phyloP scores from a whole-genome alignment of 2,888 invertebrate genomes.

The Leptinotarsa tumamoca region DNA sequence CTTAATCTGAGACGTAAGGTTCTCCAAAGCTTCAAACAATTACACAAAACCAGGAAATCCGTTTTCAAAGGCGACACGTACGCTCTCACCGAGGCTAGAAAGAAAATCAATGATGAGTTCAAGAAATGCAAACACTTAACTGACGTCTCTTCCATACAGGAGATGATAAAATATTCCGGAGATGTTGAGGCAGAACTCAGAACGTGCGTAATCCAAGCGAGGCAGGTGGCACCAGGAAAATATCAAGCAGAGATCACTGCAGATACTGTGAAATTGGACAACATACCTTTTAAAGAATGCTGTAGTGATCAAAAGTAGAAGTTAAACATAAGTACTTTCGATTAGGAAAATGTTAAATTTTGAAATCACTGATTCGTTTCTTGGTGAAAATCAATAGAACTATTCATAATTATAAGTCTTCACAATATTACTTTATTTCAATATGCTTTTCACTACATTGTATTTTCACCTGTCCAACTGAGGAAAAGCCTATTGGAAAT shows the following conservation, averaged over 20 bases:
- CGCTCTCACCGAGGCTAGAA: constrained; percentile 74
- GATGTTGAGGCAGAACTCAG: constrained; percentile 79
- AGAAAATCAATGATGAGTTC: constrained; percentile 83
- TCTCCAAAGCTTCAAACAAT: constrained; percentile 76
- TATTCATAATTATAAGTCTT: too few relatives aligned
- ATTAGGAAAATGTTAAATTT: too few relatives aligned
- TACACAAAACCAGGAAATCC: constrained; percentile 77
- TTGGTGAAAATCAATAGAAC: too few relatives aligned
- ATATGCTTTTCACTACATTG: too few relatives aligned
- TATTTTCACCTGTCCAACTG: too few relatives aligned
- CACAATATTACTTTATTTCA: too few relatives aligned
- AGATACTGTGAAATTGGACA: constrained; percentile 74
- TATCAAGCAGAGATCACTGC: constrained; percentile 73
- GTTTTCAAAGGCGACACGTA: constrained; percentile 77
- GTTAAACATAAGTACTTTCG: too few relatives aligned
- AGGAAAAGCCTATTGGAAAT: too few relatives aligned
- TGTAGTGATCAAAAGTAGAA: constrained; percentile 26
- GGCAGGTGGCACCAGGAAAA: constrained; percentile 75
- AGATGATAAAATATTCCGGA: constrained; percentile 77
- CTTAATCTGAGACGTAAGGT: constrained; percentile 69
- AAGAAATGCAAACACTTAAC: constrained; percentile 74
- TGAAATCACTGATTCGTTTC: too few relatives aligned
- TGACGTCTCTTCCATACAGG: constrained; percentile 72
- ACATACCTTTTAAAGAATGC: constrained; percentile 66
- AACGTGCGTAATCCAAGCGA: constrained; percentile 80